A percentile compares a stretch with the other conserved stretches of the same genome.
phyloP scores from a whole-genome alignment of 2,113 vertebrate species.

The Epinephelus lanceolatus region DNA sequence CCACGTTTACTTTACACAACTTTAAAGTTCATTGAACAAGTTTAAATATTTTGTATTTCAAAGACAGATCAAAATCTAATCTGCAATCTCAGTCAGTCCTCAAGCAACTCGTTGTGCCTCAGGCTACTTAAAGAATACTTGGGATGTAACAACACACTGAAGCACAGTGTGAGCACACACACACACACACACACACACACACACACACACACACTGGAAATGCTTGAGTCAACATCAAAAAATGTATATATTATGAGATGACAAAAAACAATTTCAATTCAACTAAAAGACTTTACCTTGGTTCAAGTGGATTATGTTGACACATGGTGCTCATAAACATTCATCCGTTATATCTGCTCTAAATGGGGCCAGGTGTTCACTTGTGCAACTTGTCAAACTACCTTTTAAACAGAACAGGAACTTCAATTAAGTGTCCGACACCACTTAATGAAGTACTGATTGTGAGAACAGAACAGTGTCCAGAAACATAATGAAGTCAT shows the following conservation, averaged over 20 bases:
- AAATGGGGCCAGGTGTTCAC: slow-evolving; percentile 65
- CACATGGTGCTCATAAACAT: slow-evolving; percentile 68
- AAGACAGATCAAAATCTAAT: slow-evolving; percentile 26
- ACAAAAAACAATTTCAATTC: slow-evolving; percentile 13
- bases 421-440: slow-evolving; percentile 79
- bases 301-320: slow-evolving; percentile 44
- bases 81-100: slow-evolving; percentile 25
- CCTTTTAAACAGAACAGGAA: slow-evolving; percentile 77
- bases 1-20: not conserved
- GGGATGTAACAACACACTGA: slow-evolving; percentile 13
- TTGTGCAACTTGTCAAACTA: slow-evolving; percentile 72
- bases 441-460: slow-evolving; percentile 79
- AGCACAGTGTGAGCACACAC: not conserved
- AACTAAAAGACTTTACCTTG: slow-evolving; percentile 22
- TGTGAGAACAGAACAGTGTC: slow-evolving; percentile 73
- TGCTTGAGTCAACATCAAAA: slow-evolving; percentile 9
- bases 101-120: slow-evolving; percentile 21
- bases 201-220: not conserved
- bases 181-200: not conserved
- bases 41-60: slow-evolving; percentile 8
- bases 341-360: slow-evolving; percentile 45
- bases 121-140: slow-evolving; percentile 30
- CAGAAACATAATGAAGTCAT: slow-evolving; percentile 81
- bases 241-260: not conserved
- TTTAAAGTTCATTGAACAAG: slow-evolving; percentile 7